Percentiles rank a stretch among this genome's conserved stretches.
These are phyloP conservation scores for Lindbergichthys nudifrons DNA, from an alignment of 2,797 vertebrate species.

Conservation along the genomic window DNA sequence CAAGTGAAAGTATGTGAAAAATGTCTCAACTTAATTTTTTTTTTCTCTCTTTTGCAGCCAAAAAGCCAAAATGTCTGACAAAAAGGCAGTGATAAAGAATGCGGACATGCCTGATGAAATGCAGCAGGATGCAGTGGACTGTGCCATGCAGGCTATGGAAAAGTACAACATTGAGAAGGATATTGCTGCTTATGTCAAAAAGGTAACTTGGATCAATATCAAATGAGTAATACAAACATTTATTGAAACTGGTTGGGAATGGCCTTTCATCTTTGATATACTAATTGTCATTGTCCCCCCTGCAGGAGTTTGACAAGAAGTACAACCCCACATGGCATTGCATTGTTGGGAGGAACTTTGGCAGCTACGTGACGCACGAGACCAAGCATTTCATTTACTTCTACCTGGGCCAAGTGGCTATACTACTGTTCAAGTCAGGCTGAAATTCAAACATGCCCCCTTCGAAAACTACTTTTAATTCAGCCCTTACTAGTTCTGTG, in stretches of 20 bases:
- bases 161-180: slow-evolving; percentile 99
- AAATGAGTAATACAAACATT: neutral
- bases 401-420: slow-evolving; percentile 98
- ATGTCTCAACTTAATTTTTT: neutral
- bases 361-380: slow-evolving; percentile 98
- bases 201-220: slow-evolving; percentile 79
- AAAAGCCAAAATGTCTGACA: slow-evolving; percentile 93
- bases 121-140: slow-evolving; percentile 99
- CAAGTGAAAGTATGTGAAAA: neutral
- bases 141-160: slow-evolving; percentile 98
- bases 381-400: slow-evolving; percentile 99
- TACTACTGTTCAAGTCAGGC: slow-evolving; percentile 97
- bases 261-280: neutral
- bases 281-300: neutral
- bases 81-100: slow-evolving; percentile 99
- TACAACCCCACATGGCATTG: slow-evolving; percentile 99
- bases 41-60: slow-evolving; percentile 11
- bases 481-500: slow-evolving; percentile 41
- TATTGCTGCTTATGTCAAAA: slow-evolving; percentile 98
- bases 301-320: slow-evolving; percentile 98
- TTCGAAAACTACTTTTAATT: slow-evolving; percentile 53
- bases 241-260: neutral
- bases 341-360: slow-evolving; percentile 98
- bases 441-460: slow-evolving; percentile 74
- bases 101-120: slow-evolving; percentile 99